These are phyloP conservation scores for Cremastinae sp. DNA, from an alignment of 2,888 invertebrate genomes.

Conservation along the genomic window DNA sequence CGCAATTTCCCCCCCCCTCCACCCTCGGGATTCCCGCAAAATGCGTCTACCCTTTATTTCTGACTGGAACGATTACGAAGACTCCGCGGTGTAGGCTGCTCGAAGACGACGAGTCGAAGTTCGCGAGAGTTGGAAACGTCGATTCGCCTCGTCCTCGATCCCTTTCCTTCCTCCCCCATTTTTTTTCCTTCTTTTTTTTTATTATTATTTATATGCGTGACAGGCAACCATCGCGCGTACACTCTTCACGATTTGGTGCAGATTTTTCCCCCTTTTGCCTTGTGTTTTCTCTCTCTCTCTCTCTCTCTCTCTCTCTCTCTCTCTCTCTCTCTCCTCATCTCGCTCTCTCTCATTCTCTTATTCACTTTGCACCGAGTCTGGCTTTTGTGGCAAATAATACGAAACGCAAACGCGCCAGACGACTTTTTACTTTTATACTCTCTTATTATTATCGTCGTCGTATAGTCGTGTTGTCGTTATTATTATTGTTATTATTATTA, in stretches of 20 bases:
- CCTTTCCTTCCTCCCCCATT: neutral
- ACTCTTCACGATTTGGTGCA: constrained; percentile 25
- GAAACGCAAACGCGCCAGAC: constrained; percentile 55
- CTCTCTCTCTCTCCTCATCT: too few species aligned
- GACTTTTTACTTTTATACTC: constrained; percentile 26
- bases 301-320: too few species aligned
- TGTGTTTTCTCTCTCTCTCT: too few species aligned
- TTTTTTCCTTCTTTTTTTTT: constrained; percentile 21
- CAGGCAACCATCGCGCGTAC: constrained; percentile 27
- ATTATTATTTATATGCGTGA: constrained; percentile 7
- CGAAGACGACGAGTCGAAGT: too few species aligned
- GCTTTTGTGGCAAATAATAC: constrained; percentile 52
- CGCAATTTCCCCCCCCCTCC: too few species aligned
- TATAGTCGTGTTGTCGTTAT: neutral
- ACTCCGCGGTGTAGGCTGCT: too few species aligned
- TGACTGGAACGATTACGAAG: too few species aligned
- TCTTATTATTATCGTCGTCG: neutral
- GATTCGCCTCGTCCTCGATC: too few species aligned
- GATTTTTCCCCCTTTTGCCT: constrained; percentile 9
- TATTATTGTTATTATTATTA: constrained; percentile 7
- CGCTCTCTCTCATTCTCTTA: constrained; percentile 11
- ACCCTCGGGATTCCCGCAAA: too few species aligned
- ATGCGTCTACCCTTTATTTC: too few species aligned
- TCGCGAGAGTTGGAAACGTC: too few species aligned
- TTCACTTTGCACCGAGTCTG: constrained; percentile 26